A percentile compares a stretch with the other conserved stretches of the same genome.
These are phyloP conservation scores for Galeopsomyia nigrocyanea DNA, from an alignment of 2,888 invertebrate genomes.

Conservation along the genomic window DNA sequence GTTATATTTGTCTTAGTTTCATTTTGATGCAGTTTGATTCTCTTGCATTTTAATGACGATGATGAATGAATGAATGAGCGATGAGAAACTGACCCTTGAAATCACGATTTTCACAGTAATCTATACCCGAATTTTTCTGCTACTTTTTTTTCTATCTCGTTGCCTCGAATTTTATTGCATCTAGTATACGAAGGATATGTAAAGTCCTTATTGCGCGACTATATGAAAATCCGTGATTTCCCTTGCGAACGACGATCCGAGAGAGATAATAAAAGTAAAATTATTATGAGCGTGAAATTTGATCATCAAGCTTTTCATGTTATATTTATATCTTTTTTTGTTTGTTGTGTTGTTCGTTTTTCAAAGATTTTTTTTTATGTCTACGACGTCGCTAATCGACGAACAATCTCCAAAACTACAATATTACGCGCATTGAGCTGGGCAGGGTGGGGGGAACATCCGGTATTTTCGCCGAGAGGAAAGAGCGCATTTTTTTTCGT, in stretches of 20 bases:
- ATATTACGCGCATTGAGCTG: no score
- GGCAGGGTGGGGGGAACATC: neutral
- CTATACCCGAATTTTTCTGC: neutral
- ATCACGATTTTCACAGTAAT: constrained; percentile 28
- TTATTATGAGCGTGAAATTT: constrained; percentile 16
- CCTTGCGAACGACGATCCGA: constrained; percentile 18
- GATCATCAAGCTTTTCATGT: constrained; percentile 4
- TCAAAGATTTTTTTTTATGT: no score
- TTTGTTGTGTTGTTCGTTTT: no score
- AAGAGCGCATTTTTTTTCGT: constrained; percentile 43
- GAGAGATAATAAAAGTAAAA: constrained; percentile 19
- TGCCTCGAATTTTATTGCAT: neutral
- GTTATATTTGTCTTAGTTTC: constrained; percentile 49
- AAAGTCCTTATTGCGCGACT: constrained; percentile 2
- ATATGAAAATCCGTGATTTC: constrained; percentile 22
- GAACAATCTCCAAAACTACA: no score
- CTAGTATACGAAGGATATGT: constrained; percentile 6
- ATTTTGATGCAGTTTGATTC: constrained; percentile 53
- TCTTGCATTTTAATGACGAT: constrained; percentile 1
- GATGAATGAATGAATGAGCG: neutral
- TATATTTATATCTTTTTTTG: no score
- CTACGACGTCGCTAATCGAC: no score
- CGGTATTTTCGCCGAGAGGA: constrained; percentile 40
- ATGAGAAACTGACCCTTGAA: constrained; percentile 33
- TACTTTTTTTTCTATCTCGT: neutral